phyloP scores from a whole-genome alignment of 2,113 vertebrate species.

The Verasper variegatus region DNA sequence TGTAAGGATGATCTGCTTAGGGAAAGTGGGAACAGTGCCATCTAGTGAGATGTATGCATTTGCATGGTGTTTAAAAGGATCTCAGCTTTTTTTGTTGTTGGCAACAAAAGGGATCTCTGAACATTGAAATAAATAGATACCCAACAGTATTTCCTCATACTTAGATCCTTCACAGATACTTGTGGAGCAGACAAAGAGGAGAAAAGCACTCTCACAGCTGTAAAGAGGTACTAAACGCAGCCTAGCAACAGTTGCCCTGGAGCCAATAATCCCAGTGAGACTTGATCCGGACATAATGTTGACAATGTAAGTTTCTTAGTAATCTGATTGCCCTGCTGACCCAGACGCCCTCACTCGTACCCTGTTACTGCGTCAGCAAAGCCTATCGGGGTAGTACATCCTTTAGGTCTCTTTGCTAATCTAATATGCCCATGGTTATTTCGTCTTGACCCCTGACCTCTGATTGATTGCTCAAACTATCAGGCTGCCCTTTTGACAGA shows the following conservation, averaged over 20 bases:
- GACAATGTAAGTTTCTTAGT: slow-evolving; percentile 44
- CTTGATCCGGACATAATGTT: slow-evolving; percentile 28
- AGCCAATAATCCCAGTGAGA: slow-evolving; percentile 27
- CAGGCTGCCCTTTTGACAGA: slow-evolving; percentile 22
- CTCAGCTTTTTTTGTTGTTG: neutral
- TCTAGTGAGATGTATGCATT: slow-evolving; percentile 72
- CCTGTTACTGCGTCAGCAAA: slow-evolving; percentile 39
- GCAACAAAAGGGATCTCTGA: neutral
- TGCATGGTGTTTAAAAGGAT: slow-evolving; percentile 6
- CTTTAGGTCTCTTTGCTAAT: slow-evolving; percentile 41
- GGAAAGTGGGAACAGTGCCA: slow-evolving; percentile 80
- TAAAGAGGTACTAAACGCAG: slow-evolving; percentile 23
- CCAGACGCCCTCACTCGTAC: slow-evolving; percentile 32
- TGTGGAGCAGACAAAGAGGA: neutral
- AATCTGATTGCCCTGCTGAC: slow-evolving; percentile 58
- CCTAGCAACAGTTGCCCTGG: slow-evolving; percentile 33
- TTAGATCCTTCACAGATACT: slow-evolving; percentile 4
- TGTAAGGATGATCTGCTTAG: slow-evolving; percentile 12
- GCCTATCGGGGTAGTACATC: slow-evolving; percentile 27
- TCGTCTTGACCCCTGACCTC: slow-evolving; percentile 38
- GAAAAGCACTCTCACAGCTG: neutral
- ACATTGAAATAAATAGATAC: slow-evolving; percentile 2
- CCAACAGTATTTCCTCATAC: neutral
- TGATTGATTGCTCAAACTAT: slow-evolving; percentile 57
- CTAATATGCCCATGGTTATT: slow-evolving; percentile 39